These are phyloP conservation scores for Drosophila pruinosa DNA, from an alignment of 1,140 invertebrate species.

Conservation along the genomic window DNA sequence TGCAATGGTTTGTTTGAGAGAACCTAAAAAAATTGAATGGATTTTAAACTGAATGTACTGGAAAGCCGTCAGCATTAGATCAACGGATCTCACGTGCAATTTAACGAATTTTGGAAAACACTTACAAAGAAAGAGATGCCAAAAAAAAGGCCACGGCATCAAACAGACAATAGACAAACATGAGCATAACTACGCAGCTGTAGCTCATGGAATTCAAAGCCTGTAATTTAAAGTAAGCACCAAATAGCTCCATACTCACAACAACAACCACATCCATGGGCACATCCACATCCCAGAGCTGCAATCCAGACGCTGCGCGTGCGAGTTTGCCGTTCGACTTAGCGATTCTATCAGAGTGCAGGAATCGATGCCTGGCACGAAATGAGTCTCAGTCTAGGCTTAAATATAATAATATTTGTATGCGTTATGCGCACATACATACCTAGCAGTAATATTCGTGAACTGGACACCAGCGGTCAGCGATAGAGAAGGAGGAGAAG, in stretches of 20 bases:
- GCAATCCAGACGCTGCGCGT: slow-evolving; percentile 46
- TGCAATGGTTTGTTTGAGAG: too few species aligned
- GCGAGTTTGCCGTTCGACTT: slow-evolving; percentile 52
- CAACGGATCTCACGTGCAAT: slow-evolving; percentile 61
- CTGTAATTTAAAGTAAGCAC: slow-evolving; percentile 34
- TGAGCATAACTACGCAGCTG: slow-evolving; percentile 40
- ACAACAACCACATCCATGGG: neutral
- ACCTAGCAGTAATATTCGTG: neutral
- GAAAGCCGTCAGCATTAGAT: slow-evolving; percentile 18
- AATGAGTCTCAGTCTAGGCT: slow-evolving; percentile 48
- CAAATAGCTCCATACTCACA: slow-evolving; percentile 25
- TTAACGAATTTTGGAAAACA: slow-evolving; percentile 66
- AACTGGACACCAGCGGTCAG: too few species aligned
- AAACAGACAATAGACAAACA: slow-evolving; percentile 31
- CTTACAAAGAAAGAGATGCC: slow-evolving; percentile 30
- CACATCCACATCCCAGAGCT: slow-evolving; percentile 1
- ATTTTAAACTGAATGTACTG: neutral
- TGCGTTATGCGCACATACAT: slow-evolving; percentile 54
- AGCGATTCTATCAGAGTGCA: slow-evolving; percentile 54
- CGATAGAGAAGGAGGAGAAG: neutral
- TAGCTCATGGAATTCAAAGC: slow-evolving; percentile 7
- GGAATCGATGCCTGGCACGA: slow-evolving; percentile 70
- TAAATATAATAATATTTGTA: slow-evolving; percentile 70
- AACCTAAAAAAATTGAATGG: too few species aligned
- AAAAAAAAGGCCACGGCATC: neutral